A percentile compares a stretch with the other conserved stretches of the same genome.
Conservation (phyloP, 2,113 vertebrate genomes). For the Thamnaconus septentrionalis region DNA sequence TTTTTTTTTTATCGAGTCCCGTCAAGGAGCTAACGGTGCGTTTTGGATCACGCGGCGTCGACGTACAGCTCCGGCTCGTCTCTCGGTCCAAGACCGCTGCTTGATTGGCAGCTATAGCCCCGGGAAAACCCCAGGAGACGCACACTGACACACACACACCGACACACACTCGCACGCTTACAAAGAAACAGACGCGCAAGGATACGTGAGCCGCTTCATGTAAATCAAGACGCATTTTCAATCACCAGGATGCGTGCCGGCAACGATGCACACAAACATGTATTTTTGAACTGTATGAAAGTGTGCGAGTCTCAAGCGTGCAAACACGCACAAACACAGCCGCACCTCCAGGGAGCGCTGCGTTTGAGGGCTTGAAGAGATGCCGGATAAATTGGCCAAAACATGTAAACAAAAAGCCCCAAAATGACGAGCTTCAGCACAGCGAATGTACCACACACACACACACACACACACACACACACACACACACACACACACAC, state of each 20-base stretch:
- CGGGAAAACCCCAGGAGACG: conserved; percentile 63
- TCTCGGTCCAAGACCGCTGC: conserved; percentile 16
- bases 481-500: too few species aligned
- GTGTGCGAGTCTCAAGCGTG: not conserved
- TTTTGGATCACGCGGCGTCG: conserved; percentile 5
- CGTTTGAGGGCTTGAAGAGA: conserved; percentile 37
- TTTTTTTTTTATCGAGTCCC: too few species aligned
- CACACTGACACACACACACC: conserved; percentile 18
- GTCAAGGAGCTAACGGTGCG: too few species aligned
- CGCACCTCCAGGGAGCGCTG: conserved; percentile 56
- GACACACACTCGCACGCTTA: not conserved
- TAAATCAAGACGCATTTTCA: too few species aligned
- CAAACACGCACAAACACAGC: not conserved
- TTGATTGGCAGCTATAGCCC: conserved; percentile 67
- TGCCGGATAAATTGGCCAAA: conserved; percentile 85
- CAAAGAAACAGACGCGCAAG: conserved; percentile 24
- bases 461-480: too few species aligned
- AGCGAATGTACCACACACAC: conserved; percentile 32
- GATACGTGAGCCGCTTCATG: too few species aligned
- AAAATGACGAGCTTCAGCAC: conserved; percentile 89
- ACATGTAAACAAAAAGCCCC: conserved; percentile 83
- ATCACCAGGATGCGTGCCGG: too few species aligned
- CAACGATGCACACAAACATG: conserved; percentile 26
- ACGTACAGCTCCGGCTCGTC: conserved; percentile 11
- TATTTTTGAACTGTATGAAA: not conserved